Base-by-base conservation (phyloP, 2,797 vertebrate genomes). In the Dermochelys coriacea region DNA sequence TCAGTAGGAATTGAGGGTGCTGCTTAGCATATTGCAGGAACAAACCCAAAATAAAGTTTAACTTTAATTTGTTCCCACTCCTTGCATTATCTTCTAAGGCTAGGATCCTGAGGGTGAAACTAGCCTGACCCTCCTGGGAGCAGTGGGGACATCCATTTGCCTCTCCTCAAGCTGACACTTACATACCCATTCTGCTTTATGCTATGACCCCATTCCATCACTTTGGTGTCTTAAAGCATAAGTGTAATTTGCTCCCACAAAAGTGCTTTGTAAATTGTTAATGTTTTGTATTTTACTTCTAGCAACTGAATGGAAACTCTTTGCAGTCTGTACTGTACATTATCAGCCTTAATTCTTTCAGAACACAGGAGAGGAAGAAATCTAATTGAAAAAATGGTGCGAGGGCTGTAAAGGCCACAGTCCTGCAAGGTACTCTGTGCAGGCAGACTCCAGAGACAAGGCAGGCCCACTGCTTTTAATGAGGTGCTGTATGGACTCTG, bases 271-370 rank as follows among this genome's bases (percentile, higher is more conserved):
- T 47, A 89, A 79, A 82, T 47, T 2, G 61, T 78, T 90, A 85
- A 86, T n/a, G 45, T 2, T 86, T 84, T 55, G 54, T 11, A 91
- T 93, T 96, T 82, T 85, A 52, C 87, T 96, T 89, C 59, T 84
- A 16, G n/a, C 34, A 89, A 34, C 74, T 47, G 3, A 71, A 55
- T 29, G 84, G n/a, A n/a, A 87, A 86, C 3, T 49, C 29, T 74
- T 54, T 77, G 79, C 18, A 87, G 47, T 57, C 31, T 54, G 1
- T 41, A 29, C 12, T 47, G 18, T 23, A 71, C 27, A 47, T 11
- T 15, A 25, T 4, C 2, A 88, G 31, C 0, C 6, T 47, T 29
- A 71, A 23, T 50, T 45, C 50, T 12, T 29, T 49, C 29, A n/a
- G 18, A 29, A 80, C 80, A 80, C 29, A 91, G 68, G 16, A 61